Evolutionary conservation across 2,888 invertebrate species (phyloP), one percentile per base, ranked within the genome.

Genomic region (Mamestra brassicae): DNA sequence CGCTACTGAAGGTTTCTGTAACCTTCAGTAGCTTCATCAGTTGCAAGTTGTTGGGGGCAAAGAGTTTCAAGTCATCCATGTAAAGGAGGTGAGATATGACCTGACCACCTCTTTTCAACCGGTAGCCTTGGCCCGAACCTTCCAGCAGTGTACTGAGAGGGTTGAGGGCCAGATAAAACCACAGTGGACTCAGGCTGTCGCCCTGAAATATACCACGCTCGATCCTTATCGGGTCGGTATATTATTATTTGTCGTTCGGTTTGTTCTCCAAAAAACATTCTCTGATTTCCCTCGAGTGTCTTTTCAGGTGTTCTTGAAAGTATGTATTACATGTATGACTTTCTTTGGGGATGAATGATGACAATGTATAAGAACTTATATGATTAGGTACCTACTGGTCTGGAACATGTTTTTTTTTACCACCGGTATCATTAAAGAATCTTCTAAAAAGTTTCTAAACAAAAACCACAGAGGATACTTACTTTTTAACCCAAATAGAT

Each of bases 251-350:
- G 13, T 67, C 52, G 34, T 45, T 26, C 45, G 17, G 10, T 55
- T 74, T 55, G n/a, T 75, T n/a, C 15, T 17, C 57, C 50, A 50
- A 65, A 74, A 75, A 55, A 11, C n/a, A 42, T 50, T 64, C 6
- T 10, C 36, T 65, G 42, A 74, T 76, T 74, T 74, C 74, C 77
- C 74, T 0, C 50, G 77, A 36, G 76, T 66, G 42, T 76, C 6
- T 50, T 74, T 58, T 57, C n/a, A 63, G 47, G 47, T 57, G 38
- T 63, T 55, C 36, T 75, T n/a, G 7, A 45, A 62, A 61, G n/a
- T 75, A 55, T 63, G n/a, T 76, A 57, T 42, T 62, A 50, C 6
- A 58, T 2, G 17, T 60, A 34, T 52, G 38, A n/a, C n/a, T 38
- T 50, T 57, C 1, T 47, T n/a, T 4, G 36, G 6, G 38, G 52